Evolutionary conservation across 2,797 vertebrate species (phyloP).

Genomic region (Tokudaia muenninki): DNA sequence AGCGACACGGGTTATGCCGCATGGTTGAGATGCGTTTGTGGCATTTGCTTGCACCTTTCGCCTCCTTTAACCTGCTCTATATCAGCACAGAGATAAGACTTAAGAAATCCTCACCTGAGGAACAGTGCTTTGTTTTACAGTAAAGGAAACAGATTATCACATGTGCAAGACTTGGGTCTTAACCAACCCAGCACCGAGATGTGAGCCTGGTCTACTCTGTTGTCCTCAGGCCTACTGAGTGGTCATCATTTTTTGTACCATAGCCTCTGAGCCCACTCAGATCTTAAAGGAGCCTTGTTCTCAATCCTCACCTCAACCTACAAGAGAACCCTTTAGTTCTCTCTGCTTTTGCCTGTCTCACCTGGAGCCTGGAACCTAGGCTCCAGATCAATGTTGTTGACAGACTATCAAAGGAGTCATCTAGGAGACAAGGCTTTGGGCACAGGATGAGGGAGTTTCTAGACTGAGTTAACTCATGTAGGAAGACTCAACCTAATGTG

Average conservation of each 20-base stretch:
- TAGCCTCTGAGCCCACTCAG: not conserved
- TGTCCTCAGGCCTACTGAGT: accelerated
- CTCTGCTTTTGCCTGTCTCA: not conserved
- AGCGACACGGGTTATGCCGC: not conserved
- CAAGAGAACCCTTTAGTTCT: not conserved
- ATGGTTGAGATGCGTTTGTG: not conserved
- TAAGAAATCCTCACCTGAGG: not conserved
- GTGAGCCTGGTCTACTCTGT: not conserved
- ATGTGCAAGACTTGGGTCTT: not conserved
- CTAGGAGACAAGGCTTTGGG: not conserved
- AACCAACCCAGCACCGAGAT: not conserved
- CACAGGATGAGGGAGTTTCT: not conserved
- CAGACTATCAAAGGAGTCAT: not conserved
- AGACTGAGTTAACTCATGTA: not conserved
- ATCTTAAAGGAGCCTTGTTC: not conserved
- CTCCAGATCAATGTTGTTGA: not conserved
- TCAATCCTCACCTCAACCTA: not conserved
- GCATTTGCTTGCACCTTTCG: not conserved
- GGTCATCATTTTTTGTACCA: not conserved
- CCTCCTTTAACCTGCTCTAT: not conserved
- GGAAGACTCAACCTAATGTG: not conserved
- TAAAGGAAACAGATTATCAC: not conserved
- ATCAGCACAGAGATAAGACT: not conserved
- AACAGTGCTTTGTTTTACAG: not conserved
- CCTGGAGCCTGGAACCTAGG: not conserved